These are phyloP conservation scores for Sturnira hondurensis DNA, from an alignment of 2,113 vertebrate species.

Conservation along the genomic window DNA sequence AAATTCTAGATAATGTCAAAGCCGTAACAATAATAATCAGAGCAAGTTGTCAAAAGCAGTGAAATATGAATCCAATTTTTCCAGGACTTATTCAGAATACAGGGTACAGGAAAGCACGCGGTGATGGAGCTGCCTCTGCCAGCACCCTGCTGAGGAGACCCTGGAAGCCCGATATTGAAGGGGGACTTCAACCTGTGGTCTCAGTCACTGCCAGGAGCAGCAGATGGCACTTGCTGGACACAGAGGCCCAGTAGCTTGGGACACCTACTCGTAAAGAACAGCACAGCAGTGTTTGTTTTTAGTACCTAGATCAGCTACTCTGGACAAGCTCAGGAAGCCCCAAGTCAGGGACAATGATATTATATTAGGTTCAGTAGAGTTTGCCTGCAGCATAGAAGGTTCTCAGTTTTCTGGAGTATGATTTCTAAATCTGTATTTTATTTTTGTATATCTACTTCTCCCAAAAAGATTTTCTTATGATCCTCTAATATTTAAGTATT, in stretches of 20 bases:
- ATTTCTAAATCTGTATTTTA: neutral
- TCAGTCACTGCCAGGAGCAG: neutral
- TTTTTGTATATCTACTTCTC: neutral
- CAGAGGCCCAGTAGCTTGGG: neutral
- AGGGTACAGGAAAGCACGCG: neutral
- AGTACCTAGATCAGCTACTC: neutral
- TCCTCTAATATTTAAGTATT: neutral
- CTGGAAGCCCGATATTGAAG: neutral
- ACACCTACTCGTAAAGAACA: neutral
- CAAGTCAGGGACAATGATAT: neutral
- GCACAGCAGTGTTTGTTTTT: neutral
- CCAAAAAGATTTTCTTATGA: neutral
- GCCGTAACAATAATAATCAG: neutral
- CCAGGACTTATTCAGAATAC: neutral
- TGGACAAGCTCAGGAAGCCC: neutral
- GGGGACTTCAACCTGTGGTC: neutral
- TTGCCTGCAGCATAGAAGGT: neutral
- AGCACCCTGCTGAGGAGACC: neutral
- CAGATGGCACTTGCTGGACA: slow-evolving; percentile 53
- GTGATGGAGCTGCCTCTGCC: neutral
- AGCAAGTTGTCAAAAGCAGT: neutral
- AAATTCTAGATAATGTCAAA: neutral
- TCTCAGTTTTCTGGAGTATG: neutral
- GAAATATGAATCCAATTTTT: neutral
- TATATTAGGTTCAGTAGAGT: neutral